Base-by-base conservation (phyloP, 2,113 vertebrate genomes). In the Chinchilla lanigera region DNA sequence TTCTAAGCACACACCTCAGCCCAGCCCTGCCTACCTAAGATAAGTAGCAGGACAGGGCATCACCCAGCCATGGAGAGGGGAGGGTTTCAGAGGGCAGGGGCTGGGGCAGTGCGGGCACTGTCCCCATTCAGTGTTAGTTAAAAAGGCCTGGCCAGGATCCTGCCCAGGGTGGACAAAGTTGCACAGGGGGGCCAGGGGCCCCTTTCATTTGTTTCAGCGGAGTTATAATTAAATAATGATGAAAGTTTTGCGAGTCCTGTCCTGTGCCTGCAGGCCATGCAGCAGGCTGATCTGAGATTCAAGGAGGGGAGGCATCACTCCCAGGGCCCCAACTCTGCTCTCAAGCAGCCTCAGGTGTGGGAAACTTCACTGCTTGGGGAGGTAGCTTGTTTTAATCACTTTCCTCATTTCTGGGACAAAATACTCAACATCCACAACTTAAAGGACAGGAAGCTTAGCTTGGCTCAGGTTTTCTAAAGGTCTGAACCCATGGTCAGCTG, bases 141-240 rank as follows among this genome's bases (percentile, higher is more conserved):
- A 63, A 54, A 65, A n/a, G 28, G 4, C 30, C 26, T 30, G 0
- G 65, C 26, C 11, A 4, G 30, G 17, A 14, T 84, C 24, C 41
- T 3, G 0, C 12, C 17, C 10, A 2, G 35, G 30, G 7, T 44
- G n/a, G 38, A 20, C 56, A 47, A 71, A 26, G 24, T 33, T 78
- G 17, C 2, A 1, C 14, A 44, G 13, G 65, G 73, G n/a, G 33
- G 56, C 16, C 2, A 3, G 52, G 47, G 22, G 2, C 12, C 80
- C 47, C 38, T 86, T 33, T 3, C 75, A 58, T 61, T 50, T n/a
- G 65, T 13, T 24, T 90, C 73, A 87, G 26, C 35, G 41, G 0
- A 35, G 38, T 86, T 86, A 52, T 89, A 71, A 97, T 97, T 97
- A 97, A 97, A 98, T n/a, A 24, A 9, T 50, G 44, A 17, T 0